These are phyloP conservation scores for Cryptus armator DNA, from an alignment of 2,888 invertebrate species.

Conservation along the genomic window DNA sequence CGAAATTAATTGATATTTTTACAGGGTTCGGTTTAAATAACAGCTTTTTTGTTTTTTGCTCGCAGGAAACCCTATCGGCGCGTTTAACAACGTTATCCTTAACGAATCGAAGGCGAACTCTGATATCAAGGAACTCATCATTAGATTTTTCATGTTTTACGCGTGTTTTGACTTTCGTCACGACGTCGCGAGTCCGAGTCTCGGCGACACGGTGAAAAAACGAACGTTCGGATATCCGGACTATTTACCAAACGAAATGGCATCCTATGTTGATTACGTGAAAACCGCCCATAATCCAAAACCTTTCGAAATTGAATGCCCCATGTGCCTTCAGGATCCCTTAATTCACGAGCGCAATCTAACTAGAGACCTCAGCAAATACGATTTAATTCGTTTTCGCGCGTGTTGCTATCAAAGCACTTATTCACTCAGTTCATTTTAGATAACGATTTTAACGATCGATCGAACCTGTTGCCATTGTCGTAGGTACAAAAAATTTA, in stretches of 20 bases:
- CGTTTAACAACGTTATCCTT: constrained; percentile 40
- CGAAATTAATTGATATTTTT: not conserved
- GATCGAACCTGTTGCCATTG: not conserved
- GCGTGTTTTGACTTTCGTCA: constrained; percentile 83
- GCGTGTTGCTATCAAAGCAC: not conserved
- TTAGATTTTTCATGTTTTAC: constrained; percentile 84
- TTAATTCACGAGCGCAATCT: constrained; percentile 87
- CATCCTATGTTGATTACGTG: constrained; percentile 80
- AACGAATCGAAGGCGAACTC: not conserved
- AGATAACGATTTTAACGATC: not conserved
- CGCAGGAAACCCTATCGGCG: constrained; percentile 73
- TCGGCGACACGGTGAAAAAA: constrained; percentile 84
- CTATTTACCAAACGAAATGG: constrained; percentile 84
- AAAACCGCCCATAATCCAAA: constrained; percentile 72
- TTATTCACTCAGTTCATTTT: not conserved
- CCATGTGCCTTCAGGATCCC: constrained; percentile 88
- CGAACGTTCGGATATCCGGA: constrained; percentile 79
- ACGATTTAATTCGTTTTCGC: not conserved
- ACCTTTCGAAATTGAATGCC: constrained; percentile 82
- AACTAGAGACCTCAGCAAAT: not conserved
- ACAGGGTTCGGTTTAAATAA: not conserved
- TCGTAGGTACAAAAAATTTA: too few species aligned
- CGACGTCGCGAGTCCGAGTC: constrained; percentile 84
- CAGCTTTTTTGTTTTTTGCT: not conserved
- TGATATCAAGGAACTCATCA: constrained; percentile 77